These are phyloP conservation scores for Odontocolon sp. DNA, from an alignment of 2,888 invertebrate species.

Conservation along the genomic window DNA sequence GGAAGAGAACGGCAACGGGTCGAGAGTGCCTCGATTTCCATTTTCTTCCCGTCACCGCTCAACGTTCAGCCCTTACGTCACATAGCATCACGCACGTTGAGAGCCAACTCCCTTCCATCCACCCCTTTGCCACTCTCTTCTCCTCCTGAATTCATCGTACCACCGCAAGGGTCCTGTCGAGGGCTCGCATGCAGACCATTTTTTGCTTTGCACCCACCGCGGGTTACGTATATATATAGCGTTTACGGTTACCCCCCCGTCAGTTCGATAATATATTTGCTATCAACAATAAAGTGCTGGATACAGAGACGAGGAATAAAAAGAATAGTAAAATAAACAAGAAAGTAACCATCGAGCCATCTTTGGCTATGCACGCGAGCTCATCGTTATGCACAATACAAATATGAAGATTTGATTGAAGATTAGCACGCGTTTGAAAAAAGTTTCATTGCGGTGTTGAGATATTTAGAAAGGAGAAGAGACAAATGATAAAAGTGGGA, in stretches of 20 bases:
- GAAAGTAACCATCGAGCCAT: background rate
- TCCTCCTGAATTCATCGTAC: conserved; percentile 53
- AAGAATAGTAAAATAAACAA: background rate
- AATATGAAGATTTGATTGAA: too few species aligned
- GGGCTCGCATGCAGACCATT: conserved; percentile 73
- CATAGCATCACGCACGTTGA: conserved; percentile 72
- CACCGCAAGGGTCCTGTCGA: conserved; percentile 52
- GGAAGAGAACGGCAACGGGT: background rate
- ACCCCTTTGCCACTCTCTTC: conserved; percentile 46
- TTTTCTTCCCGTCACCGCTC: conserved; percentile 58
- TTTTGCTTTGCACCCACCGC: conserved; percentile 63
- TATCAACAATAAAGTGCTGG: conserved; percentile 59
- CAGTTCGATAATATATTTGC: conserved; percentile 68
- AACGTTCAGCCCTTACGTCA: conserved; percentile 61
- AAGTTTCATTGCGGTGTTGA: too few species aligned
- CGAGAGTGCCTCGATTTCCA: conserved; percentile 57
- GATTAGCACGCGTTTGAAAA: too few species aligned
- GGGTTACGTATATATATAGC: conserved; percentile 3
- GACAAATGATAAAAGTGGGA: background rate
- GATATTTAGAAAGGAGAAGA: too few species aligned
- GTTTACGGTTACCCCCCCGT: conserved; percentile 13
- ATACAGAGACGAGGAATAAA: conserved; percentile 13
- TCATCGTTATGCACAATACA: background rate
- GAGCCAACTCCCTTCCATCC: conserved; percentile 31
- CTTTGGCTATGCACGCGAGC: conserved; percentile 18